Evolutionary conservation across 2,113 vertebrate species (phyloP).

Genomic region (Pachypanchax playfairii): DNA sequence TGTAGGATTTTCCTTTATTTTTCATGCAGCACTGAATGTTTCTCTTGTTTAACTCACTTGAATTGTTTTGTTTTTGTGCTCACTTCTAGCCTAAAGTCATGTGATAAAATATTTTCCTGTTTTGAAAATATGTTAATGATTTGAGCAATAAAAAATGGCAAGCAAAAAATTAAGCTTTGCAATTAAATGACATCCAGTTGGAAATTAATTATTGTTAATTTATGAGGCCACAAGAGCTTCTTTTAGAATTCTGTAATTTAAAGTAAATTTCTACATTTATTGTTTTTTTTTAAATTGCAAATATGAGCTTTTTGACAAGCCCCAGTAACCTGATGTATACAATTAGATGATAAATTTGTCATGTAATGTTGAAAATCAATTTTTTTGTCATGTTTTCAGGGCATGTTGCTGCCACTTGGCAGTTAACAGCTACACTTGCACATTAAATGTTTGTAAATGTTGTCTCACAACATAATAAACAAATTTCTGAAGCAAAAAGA

Average conservation of each 20-base stretch:
- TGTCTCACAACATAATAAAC: conserved; percentile 68
- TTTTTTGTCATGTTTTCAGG: conserved; percentile 58
- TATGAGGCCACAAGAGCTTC: conserved; percentile 72
- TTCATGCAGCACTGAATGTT: conserved; percentile 50
- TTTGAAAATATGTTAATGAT: too few relatives aligned
- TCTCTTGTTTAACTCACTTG: conserved; percentile 63
- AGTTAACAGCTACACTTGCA: conserved; percentile 55
- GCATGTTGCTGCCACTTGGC: conserved; percentile 33
- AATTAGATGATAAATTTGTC: background rate
- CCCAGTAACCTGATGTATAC: conserved; percentile 14
- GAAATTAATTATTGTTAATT: conserved; percentile 73
- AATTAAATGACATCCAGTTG: conserved; percentile 53
- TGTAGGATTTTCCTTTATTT: conserved; percentile 26
- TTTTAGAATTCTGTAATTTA: conserved; percentile 75
- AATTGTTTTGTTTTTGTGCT: conserved; percentile 49
- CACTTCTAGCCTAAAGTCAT: conserved; percentile 44
- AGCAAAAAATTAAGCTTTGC: conserved; percentile 55
- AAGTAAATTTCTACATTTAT: conserved; percentile 74
- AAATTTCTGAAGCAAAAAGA: conserved; percentile 45
- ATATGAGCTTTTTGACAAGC: conserved; percentile 34
- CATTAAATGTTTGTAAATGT: conserved; percentile 68
- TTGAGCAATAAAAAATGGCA: too few relatives aligned
- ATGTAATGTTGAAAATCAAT: conserved; percentile 4
- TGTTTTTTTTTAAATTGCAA: conserved; percentile 64
- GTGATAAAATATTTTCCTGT: too few relatives aligned